Base-by-base conservation (phyloP, 1,140 invertebrate species). In the Apis florea region DNA sequence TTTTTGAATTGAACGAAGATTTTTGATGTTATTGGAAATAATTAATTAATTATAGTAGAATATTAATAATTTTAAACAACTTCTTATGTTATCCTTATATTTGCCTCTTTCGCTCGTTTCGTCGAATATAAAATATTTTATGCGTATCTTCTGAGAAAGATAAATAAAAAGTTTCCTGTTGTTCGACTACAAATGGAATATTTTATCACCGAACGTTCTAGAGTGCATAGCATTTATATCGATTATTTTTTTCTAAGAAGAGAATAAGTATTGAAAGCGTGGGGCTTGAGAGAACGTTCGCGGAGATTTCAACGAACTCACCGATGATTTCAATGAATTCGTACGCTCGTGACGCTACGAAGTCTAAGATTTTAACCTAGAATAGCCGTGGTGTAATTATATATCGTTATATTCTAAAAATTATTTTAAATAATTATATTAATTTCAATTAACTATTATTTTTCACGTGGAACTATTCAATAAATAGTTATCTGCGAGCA, bases 221-320 rank as follows among this genome's bases (percentile, higher is more conserved):
- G 11, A 17, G 24, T 24, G 73, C 40, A 40, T 56, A 40, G 47
- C 5, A 31, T 49, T n/a, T 21, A 31, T 68, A 67, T 76, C 19
- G 72, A 81, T 49, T 9, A 56, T 12, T 40, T 13, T 66, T 56
- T 73, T 12, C 9, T 4, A 2, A 1, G 21, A 24, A 11, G 10
- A 26, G 75, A 9, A 24, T n/a, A 67, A 24, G 51, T 40, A 51
- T 21, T 26, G 72, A 76, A 51, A 49, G 24, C 73, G 51, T 15
- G 9, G 15, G 9, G 15, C 15, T 40, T 5, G 31, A 40, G 21
- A 63, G 64, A 1, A n/a, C 73, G 64, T 47, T 53, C 13, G 58
- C 47, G 82, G 85, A 87, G 85, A 87, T 54, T 83, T 87, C 85
- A 87, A 87, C 64, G 77, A 81, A 54, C 9, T 73, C 53, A 0